Evolutionary conservation across 2,888 invertebrate species (phyloP), one percentile per base, ranked within the genome.

Genomic region (Plusia festucae): DNA sequence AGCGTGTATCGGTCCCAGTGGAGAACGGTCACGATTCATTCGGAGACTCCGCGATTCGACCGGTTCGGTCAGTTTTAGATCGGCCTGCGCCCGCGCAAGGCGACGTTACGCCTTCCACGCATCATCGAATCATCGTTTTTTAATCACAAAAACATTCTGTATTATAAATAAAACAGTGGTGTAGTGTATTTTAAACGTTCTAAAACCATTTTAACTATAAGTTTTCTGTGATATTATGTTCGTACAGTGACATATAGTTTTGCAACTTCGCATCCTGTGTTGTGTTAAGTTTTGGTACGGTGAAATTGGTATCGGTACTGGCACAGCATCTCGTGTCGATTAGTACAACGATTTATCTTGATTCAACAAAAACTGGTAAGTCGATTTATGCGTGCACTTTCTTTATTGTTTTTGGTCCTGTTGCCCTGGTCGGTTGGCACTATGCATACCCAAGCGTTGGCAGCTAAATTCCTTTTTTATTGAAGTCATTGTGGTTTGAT

Each of bases 41-140:
- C 76, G 73, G 77, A 79, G 79, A 87, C 92, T 93, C 93, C 93
- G 90, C 79, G 80, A 71, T 82, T 57, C 77, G 80, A 93, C 93
- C 90, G 90, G 94, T 94, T 90, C 84, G 94, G 85, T 92, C 93
- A 94, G 94, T 94, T 93, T 91, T 89, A 90, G 89, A 86, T 85
- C 85, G 86, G 84, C 83, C 85, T 86, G 93, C 90, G 93, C 93
- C 73, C 74, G 83, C 86, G 82, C 81, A 77, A 76, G 75, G 76
- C 78, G 76, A 79, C 78, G 77, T 82, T 81, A 78, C 79, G 83
- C 80, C 81, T 61, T 85, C 83, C 86, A 84, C 85, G 87, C 84
- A 79, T 81, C 80, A 84, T 85, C 85, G 83, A 82, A 85, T 82
- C 83, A 82, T 84, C 86, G 82, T 84, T 86, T 83, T 86, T 79